A percentile compares a stretch with the other conserved stretches of the same genome.
These are phyloP conservation scores for Paraescarpia echinospica DNA, from an alignment of 1,140 invertebrate species.

Conservation along the genomic window DNA sequence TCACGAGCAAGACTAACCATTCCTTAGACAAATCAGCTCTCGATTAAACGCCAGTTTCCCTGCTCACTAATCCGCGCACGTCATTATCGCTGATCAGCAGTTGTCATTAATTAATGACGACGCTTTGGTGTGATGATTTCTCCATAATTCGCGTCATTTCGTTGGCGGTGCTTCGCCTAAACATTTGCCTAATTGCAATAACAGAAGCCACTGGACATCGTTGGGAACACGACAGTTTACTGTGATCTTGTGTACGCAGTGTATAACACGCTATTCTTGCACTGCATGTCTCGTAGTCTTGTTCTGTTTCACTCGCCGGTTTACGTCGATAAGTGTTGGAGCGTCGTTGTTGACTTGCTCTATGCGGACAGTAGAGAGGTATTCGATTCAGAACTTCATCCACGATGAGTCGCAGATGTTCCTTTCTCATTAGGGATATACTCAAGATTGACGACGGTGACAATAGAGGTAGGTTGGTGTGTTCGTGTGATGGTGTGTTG, in stretches of 20 bases:
- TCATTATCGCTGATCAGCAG: neutral
- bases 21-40: conserved; percentile 5
- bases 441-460: neutral
- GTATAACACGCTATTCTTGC: neutral
- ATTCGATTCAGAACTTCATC: neutral
- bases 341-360: neutral
- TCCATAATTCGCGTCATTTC: neutral
- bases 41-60: neutral
- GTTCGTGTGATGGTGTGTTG: neutral
- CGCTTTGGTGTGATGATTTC: neutral
- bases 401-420: neutral
- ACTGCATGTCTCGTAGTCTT: neutral
- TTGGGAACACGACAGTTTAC: neutral
- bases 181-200: neutral
- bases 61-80: neutral
- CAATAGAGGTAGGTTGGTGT: neutral
- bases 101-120: neutral
- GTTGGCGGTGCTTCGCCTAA: neutral
- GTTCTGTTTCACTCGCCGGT: neutral
- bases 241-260: neutral
- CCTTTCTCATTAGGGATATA: neutral
- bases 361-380: neutral
- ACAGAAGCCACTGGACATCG: neutral
- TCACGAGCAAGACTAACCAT: neutral
- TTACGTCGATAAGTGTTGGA: neutral